Evolutionary conservation across 2,797 vertebrate genomes (phyloP), one percentile per base, ranked within the genome.

Genomic region (Cheirogaleus major): DNA sequence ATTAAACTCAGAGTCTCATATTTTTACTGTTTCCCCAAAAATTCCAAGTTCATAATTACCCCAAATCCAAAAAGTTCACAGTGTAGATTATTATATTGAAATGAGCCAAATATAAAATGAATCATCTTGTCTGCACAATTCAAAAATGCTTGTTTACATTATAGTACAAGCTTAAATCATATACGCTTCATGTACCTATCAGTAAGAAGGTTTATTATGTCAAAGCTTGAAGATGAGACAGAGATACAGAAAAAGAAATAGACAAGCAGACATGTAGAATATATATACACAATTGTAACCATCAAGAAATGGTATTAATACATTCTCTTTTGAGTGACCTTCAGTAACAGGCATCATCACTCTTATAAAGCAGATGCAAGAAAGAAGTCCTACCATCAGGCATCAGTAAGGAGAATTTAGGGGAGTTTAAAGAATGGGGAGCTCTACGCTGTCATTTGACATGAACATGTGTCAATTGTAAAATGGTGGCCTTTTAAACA

Each of bases 341-440:
- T 91, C 32, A 82, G 20, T 61, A 91, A 43, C 11, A 48, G 27
- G 5, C 45, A 93, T 73, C n/a, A 78, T 59, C 23, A 3, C 2
- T 86, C 30, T 94, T 82, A 93, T n/a, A 95, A 65, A 93, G 73
- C 32, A 90, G 67, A 92, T 57, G 27, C 5, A 57, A 78, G 63
- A 95, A 59, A 85, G 52, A 80, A 81, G 22, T 73, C 57, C 57
- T 61, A 9, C 83, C 22, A 67, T 78, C 48, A 91, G 30, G 43
- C 45, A 93, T 72, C 15, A 15, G 18, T 75, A 59, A 63, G 48
- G 7, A 93, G 57, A 41, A 5, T 41, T 75, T 91, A 82, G 9
- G 88, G 25, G 17, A 82, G 1, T 35, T 67, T 73, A 57, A 81
- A 95, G 45, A 95, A 50, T 32, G 17, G 38, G 55, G 57, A 82